phyloP scores from a whole-genome alignment of 1,140 invertebrate genomes.

The Aphaenogaster floridana region DNA sequence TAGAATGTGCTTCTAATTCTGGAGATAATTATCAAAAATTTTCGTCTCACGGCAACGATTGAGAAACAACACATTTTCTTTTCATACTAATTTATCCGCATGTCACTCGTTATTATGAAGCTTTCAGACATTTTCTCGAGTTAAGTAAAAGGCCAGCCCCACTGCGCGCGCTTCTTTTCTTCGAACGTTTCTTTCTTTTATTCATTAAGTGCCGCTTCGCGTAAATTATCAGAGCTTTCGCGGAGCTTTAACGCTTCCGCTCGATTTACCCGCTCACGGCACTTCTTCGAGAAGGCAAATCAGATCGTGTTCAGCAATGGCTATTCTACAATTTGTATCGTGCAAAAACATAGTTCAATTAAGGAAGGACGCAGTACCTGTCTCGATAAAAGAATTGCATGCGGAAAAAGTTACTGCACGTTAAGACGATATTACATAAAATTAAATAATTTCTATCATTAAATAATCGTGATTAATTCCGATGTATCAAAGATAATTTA shows the following conservation, averaged over 20 bases:
- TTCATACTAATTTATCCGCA: constrained; percentile 8
- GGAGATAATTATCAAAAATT: constrained; percentile 15
- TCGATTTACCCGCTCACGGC: constrained; percentile 39
- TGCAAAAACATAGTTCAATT: constrained; percentile 40
- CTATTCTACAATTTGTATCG: constrained; percentile 16
- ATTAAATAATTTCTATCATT: not conserved
- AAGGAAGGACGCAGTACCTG: not conserved
- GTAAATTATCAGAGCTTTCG: constrained; percentile 55
- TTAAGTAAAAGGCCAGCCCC: constrained; percentile 15
- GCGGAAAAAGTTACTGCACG: not conserved
- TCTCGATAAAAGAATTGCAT: not conserved
- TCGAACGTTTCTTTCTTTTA: constrained; percentile 46
- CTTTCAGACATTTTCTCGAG: constrained; percentile 31
- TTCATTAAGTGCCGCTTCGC: constrained; percentile 54
- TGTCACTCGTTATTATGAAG: constrained; percentile 15
- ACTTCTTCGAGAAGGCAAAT: constrained; percentile 50
- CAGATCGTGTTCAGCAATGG: constrained; percentile 38
- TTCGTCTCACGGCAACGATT: not conserved
- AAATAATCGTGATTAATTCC: not conserved
- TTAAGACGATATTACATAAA: not conserved
- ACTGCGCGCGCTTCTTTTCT: constrained; percentile 7
- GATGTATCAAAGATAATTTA: not conserved
- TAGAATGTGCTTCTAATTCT: not conserved
- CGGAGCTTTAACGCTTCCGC: constrained; percentile 36
- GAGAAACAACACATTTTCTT: not conserved